phyloP scores from a whole-genome alignment of 2,113 vertebrate species.

The Peromyscus californicus region DNA sequence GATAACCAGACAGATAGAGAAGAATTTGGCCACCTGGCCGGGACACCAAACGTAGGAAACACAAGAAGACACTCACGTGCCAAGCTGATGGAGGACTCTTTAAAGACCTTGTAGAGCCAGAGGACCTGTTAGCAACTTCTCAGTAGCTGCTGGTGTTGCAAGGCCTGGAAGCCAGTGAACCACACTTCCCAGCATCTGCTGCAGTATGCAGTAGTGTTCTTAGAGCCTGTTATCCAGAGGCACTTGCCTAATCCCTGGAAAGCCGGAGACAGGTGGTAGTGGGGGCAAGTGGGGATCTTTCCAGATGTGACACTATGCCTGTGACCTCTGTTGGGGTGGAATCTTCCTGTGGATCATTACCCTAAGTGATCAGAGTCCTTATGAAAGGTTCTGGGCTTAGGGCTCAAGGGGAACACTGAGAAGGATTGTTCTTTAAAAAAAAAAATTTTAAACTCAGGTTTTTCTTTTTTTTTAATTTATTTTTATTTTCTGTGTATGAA shows the following conservation, averaged over 20 bases:
- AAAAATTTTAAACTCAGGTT: not conserved
- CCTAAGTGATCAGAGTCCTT: not conserved
- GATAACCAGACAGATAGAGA: not conserved
- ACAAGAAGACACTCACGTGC: not conserved
- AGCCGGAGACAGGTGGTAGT: not conserved
- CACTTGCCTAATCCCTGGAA: not conserved
- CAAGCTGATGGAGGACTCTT: not conserved
- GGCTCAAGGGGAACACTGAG: not conserved
- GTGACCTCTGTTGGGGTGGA: not conserved
- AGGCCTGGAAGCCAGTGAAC: not conserved
- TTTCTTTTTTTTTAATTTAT: not conserved
- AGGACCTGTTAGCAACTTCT: not conserved
- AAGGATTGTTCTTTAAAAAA: not conserved
- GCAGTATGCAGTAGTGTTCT: not conserved
- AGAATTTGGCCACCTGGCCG: not conserved
- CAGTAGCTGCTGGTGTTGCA: no score
- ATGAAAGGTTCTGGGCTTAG: not conserved
- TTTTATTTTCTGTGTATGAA: not conserved
- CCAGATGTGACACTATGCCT: not conserved
- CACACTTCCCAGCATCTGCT: not conserved
- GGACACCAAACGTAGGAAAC: not conserved
- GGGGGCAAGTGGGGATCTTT: not conserved
- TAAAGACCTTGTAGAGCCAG: not conserved
- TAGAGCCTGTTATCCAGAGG: not conserved
- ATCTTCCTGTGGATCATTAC: not conserved